Base-by-base conservation (phyloP, 2,113 vertebrate species). In the Cryptotis parvus region DNA sequence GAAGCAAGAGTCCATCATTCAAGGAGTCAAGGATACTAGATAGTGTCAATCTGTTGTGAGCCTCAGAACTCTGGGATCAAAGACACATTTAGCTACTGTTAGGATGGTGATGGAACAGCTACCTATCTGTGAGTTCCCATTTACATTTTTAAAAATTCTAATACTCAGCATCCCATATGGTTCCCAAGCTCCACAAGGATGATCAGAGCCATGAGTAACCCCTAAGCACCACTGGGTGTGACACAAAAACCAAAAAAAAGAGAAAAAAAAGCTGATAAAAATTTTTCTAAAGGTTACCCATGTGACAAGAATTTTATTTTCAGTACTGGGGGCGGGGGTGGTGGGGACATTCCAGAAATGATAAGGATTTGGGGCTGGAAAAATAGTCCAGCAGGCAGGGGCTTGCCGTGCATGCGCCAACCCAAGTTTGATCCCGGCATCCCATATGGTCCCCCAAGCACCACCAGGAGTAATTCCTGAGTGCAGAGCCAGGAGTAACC, bases 311-410 rank as follows among this genome's bases (percentile, higher is more conserved):
- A 33, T 41, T 7, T 20, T 79, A 75, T 35, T 80, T 73, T 86
- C 20, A 87, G 31, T 85, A 65, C 2, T 31, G 14, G 31, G 78
- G 73, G 37, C 81, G 3, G 9, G 45, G 45, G 9, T 2, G 45
- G 45, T 9, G 45, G 9, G 45, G 45, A 49, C 2, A 49, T 63
- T 72, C 66, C 8, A 29, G 73, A 94, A 89, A 87, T 73, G 3
- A 79, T 24, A 75, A 80, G 68, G 66, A 74, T 80, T 84, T 84
- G n/a, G n/a, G n/a, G n/a, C n/a, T n/a, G n/a, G n/a, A n/a, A n/a
- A n/a, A n/a, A n/a, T n/a, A n/a, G n/a, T n/a, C n/a, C n/a, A n/a
- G n/a, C n/a, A n/a, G n/a, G n/a, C n/a, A n/a, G n/a, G n/a, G n/a
- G n/a, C n/a, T n/a, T n/a, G n/a, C n/a, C n/a, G n/a, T n/a, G n/a